Percentiles rank a stretch among this genome's conserved stretches.
phyloP scores from a whole-genome alignment of 1,140 invertebrate genomes.

The Zeugodacus cucurbitae region DNA sequence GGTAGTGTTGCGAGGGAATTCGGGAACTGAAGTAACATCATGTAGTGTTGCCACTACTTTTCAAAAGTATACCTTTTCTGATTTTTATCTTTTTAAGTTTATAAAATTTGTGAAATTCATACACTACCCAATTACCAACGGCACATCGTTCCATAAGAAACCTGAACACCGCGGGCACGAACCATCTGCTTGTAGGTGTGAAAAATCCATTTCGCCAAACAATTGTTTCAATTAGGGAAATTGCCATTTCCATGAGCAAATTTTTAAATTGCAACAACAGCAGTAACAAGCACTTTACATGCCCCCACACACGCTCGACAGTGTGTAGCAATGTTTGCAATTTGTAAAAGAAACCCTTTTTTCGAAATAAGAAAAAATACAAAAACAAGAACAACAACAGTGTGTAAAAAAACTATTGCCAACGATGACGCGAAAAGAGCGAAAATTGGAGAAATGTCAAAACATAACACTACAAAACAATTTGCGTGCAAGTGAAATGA shows the following conservation, averaged over 20 bases:
- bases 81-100: too few relatives aligned
- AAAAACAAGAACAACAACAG: not conserved
- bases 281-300: not conserved
- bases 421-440: not conserved
- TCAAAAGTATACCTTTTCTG: too few relatives aligned
- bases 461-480: slow-evolving; percentile 22
- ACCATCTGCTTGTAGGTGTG: not conserved
- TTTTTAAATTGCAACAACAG: not conserved
- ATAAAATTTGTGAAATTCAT: not conserved
- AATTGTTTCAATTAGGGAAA: slow-evolving; percentile 32
- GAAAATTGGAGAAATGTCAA: slow-evolving; percentile 6
- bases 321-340: not conserved
- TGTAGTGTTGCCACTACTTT: too few relatives aligned
- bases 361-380: not conserved
- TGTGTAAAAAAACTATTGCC: not conserved
- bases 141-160: not conserved
- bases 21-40: too few relatives aligned
- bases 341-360: slow-evolving; percentile 16
- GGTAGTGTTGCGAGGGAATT: too few relatives aligned
- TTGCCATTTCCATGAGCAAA: slow-evolving; percentile 3
- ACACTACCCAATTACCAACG: not conserved
- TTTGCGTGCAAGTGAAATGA: slow-evolving; percentile 7
- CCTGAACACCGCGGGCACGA: not conserved
- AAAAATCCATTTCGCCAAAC: slow-evolving; percentile 32
- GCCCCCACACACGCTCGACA: not conserved